phyloP scores from a whole-genome alignment of 2,797 vertebrate species.

The Allobates femoralis region DNA sequence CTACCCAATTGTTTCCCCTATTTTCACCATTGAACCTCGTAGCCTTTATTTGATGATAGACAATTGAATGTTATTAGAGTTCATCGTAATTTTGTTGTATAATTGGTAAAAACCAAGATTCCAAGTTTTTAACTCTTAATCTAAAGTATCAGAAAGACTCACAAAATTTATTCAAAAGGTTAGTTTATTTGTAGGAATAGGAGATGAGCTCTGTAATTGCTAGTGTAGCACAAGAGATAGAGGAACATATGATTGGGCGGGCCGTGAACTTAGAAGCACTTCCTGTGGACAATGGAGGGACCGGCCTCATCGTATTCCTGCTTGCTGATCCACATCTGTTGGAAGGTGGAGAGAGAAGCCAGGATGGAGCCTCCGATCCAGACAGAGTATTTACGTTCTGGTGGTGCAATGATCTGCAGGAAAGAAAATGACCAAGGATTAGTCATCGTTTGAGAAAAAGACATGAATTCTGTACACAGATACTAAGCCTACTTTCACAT shows the following conservation, averaged over 20 bases:
- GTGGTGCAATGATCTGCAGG: slow-evolving; percentile 80
- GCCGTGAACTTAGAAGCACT: slow-evolving; percentile 82
- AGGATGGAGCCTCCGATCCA: slow-evolving; percentile 82
- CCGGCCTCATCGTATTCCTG: slow-evolving; percentile 82
- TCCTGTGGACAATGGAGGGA: slow-evolving; percentile 83
- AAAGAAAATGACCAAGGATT: slow-evolving; percentile 18
- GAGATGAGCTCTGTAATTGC: slow-evolving; percentile 24
- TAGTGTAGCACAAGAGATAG: slow-evolving; percentile 2
- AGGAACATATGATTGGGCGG: not conserved
- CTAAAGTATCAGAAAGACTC: not conserved
- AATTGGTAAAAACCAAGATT: not conserved
- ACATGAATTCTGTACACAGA: not conserved
- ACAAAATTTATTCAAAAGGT: slow-evolving; percentile 26
- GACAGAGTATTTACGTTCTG: slow-evolving; percentile 80
- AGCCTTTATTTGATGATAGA: not conserved
- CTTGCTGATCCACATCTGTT: slow-evolving; percentile 85
- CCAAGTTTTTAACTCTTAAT: not conserved
- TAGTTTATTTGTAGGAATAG: slow-evolving; percentile 46
- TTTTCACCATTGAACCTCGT: not conserved
- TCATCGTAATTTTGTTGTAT: not conserved
- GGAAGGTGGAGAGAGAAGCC: slow-evolving; percentile 85
- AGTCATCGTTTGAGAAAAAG: not conserved
- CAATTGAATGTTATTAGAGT: no score
- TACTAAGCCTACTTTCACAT: no score
- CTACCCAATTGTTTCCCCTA: not conserved